Evolutionary conservation across 2,113 vertebrate species (phyloP).

Genomic region (Pygoscelis adeliae): DNA sequence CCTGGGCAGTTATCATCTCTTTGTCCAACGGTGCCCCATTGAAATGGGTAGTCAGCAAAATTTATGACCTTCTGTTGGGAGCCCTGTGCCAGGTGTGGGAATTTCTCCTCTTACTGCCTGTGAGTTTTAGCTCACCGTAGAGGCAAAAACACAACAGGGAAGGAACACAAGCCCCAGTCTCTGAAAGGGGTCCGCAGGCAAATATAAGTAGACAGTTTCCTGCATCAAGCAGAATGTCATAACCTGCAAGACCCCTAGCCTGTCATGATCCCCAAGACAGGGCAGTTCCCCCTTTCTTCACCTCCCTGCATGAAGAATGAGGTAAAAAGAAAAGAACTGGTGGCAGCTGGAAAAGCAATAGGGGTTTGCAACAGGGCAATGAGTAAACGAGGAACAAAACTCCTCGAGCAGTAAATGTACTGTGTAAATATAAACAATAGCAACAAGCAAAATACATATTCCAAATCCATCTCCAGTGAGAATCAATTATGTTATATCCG

Average conservation of each 20-base stretch:
- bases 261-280: neutral
- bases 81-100: neutral
- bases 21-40: neutral
- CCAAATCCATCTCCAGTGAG: slow-evolving; percentile 15
- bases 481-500: slow-evolving; percentile 25
- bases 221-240: neutral
- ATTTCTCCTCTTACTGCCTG: neutral
- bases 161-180: neutral
- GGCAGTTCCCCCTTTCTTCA: neutral
- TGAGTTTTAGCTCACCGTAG: neutral
- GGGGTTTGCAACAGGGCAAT: neutral
- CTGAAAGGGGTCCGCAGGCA: neutral
- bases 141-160: neutral
- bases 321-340: neutral
- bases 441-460: slow-evolving; percentile 30
- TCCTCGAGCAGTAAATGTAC: slow-evolving; percentile 13
- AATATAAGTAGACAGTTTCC: neutral
- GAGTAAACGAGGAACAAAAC: slow-evolving; percentile 7
- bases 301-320: neutral
- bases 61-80: neutral
- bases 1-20: neutral
- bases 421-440: slow-evolving; percentile 57
- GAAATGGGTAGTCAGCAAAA: neutral
- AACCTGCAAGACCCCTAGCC: neutral
- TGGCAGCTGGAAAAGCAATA: slow-evolving; percentile 27